A percentile compares a stretch with the other conserved stretches of the same genome.
Conservation (phyloP, 2,113 vertebrate species). For the Suricata suricatta region DNA sequence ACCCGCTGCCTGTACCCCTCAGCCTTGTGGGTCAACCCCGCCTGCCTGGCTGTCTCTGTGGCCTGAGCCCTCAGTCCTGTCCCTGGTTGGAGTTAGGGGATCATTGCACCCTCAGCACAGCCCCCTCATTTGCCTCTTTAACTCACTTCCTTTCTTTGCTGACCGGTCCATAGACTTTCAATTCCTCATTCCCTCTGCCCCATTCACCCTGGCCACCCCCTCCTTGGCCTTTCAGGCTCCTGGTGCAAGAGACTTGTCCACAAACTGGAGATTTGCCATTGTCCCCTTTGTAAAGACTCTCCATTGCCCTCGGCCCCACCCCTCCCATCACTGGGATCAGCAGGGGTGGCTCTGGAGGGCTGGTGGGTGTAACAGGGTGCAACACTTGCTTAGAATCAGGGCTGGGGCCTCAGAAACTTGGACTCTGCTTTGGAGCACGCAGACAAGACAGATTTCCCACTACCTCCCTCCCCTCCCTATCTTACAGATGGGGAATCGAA, state of each 20-base stretch:
- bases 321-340: neutral
- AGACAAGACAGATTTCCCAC: neutral
- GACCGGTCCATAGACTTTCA: neutral
- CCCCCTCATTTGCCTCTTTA: neutral
- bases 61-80: neutral
- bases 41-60: no score
- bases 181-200: neutral
- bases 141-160: slow-evolving; percentile 39
- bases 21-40: neutral
- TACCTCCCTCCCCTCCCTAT: neutral
- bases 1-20: neutral
- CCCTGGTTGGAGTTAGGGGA: no score
- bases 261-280: slow-evolving; percentile 26
- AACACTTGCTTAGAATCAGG: neutral
- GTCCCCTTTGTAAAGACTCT: slow-evolving; percentile 41
- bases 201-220: slow-evolving; percentile 28
- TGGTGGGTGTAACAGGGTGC: neutral
- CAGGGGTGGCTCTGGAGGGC: neutral
- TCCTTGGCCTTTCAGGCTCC: slow-evolving; percentile 36
- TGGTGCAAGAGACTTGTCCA: slow-evolving; percentile 38
- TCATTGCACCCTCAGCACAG: neutral
- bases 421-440: neutral
- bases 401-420: neutral
- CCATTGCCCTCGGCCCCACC: neutral
- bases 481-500: neutral